A percentile compares a stretch with the other conserved stretches of the same genome.
Conservation (phyloP, 2,797 vertebrate species). For the Chiloscyllium punctatum region DNA sequence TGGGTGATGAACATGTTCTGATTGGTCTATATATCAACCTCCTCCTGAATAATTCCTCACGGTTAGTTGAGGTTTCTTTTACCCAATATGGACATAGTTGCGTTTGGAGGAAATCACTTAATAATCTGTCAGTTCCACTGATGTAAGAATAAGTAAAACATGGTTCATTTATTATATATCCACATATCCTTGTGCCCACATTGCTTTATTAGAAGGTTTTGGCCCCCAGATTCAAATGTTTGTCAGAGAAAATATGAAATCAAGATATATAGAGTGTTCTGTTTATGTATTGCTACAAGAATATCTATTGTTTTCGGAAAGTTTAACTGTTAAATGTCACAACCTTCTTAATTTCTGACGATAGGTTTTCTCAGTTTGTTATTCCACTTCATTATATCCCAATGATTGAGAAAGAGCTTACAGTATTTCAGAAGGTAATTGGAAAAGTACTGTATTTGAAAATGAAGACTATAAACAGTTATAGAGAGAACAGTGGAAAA, state of each 20-base stretch:
- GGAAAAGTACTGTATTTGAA: background rate
- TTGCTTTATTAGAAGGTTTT: background rate
- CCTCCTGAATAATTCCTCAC: constrained; percentile 84
- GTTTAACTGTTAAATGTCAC: background rate
- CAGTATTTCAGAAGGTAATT: background rate
- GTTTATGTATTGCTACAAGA: background rate
- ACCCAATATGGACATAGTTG: background rate
- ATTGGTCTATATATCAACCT: constrained; percentile 95
- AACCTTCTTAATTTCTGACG: background rate
- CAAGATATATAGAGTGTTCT: background rate
- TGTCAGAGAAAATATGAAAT: background rate
- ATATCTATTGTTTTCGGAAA: background rate
- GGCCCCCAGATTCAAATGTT: background rate
- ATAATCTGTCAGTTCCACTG: background rate
- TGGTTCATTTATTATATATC: background rate
- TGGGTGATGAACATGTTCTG: constrained; percentile 97
- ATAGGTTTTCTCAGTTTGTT: background rate
- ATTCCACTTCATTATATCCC: background rate
- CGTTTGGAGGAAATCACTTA: background rate
- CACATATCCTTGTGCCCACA: background rate
- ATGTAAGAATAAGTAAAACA: background rate
- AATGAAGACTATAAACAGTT: background rate
- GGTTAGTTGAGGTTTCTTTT: constrained; percentile 80
- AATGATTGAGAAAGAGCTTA: background rate
- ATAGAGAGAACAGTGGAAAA: background rate